These are phyloP conservation scores for Leucoraja erinaceus DNA, from an alignment of 2,113 vertebrate genomes.

Conservation along the genomic window DNA sequence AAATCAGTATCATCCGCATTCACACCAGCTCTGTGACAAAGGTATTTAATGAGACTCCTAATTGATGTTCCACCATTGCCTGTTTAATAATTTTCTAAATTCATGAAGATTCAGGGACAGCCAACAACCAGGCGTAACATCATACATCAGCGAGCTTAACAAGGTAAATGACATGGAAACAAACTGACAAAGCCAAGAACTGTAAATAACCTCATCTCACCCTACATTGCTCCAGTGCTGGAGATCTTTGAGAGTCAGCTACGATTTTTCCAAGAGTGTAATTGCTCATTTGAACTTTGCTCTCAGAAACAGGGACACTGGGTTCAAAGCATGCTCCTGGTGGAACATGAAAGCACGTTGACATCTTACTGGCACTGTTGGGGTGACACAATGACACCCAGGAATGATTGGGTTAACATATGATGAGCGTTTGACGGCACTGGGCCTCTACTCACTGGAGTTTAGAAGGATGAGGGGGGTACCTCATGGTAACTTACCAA, in stretches of 20 bases:
- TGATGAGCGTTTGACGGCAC: no score
- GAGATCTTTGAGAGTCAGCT: neutral
- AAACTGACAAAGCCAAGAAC: slow-evolving; percentile 17
- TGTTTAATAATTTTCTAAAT: slow-evolving; percentile 1
- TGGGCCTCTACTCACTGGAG: no score
- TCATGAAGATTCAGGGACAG: slow-evolving; percentile 10
- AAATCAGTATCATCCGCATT: neutral
- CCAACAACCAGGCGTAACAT: neutral
- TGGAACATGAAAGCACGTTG: neutral
- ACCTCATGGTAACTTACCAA: no score
- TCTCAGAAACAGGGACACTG: no score
- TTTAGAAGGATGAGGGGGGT: no score
- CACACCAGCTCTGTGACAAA: neutral
- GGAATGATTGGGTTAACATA: no score
- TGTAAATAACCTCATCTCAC: neutral
- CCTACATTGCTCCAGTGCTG: neutral
- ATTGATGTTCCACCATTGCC: neutral
- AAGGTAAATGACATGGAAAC: neutral
- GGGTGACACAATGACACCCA: no score
- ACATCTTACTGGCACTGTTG: no score
- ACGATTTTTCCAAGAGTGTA: neutral
- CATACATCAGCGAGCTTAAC: neutral
- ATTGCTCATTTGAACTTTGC: neutral
- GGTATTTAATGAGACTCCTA: neutral
- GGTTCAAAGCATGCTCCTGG: neutral